phyloP scores from a whole-genome alignment of 2,113 vertebrate species.

The Cranoglanis bouderius region DNA sequence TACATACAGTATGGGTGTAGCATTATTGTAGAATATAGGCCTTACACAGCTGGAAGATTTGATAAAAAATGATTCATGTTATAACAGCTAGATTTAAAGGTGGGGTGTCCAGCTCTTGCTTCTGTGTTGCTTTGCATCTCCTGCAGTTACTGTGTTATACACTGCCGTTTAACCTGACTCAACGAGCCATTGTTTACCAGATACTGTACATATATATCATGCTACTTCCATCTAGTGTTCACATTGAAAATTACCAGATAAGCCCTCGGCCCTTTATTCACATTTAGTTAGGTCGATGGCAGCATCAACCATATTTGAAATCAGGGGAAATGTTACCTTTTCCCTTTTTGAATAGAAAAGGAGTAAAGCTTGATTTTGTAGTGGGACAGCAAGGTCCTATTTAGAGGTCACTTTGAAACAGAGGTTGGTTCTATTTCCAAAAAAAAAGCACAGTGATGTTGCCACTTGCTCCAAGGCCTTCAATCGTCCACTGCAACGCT shows the following conservation, averaged over 20 bases:
- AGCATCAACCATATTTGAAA: not conserved
- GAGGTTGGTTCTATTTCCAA: not conserved
- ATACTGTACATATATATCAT: conserved; percentile 33
- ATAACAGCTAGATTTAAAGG: not conserved
- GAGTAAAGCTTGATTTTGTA: not conserved
- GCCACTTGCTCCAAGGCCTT: not conserved
- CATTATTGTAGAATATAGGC: not conserved
- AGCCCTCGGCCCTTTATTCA: not conserved
- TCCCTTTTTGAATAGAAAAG: not conserved
- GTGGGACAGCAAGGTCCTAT: not conserved
- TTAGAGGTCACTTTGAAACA: conserved; percentile 30
- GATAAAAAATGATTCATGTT: not conserved
- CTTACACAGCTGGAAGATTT: not conserved
- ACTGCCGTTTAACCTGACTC: not conserved
- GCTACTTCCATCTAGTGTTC: conserved; percentile 65
- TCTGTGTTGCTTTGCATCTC: not conserved
- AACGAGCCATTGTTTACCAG: not conserved
- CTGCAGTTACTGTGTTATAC: not conserved
- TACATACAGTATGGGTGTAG: not conserved
- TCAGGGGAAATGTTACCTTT: not conserved
- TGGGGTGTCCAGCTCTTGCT: not conserved
- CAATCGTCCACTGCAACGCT: not conserved
- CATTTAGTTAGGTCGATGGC: not conserved
- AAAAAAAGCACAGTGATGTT: not conserved
- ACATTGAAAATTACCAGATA: not conserved